Base-by-base conservation (phyloP, 2,888 invertebrate species). In the Oscheius sp. region DNA sequence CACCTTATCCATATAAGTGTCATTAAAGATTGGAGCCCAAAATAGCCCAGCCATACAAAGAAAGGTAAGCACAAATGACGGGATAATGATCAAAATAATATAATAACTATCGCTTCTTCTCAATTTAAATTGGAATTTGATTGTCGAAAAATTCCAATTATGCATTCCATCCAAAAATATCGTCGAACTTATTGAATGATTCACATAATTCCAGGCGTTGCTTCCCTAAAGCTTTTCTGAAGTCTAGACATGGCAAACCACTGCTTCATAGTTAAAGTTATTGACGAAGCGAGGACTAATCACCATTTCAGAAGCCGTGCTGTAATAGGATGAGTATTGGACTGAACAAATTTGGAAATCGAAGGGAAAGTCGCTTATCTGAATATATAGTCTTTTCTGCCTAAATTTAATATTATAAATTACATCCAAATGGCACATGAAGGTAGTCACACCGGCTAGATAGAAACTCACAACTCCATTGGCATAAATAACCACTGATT, bases 1-100 rank as follows among this genome's bases (percentile, higher is more conserved):
- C 3, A 65, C 65, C 27, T 65, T 65, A 17, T 65, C 65, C 27
- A 45, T 34, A 15, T 52, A 65, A 33, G 65, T 42, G 17, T 52
- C 52, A 25, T 27, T 27, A n/a, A 52, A 42, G 37, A 65, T 65
- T 17, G 34, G 39, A 6, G 65, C 39, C 52, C 50, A 65, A 52
- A 65, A 65, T 15, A 65, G 39, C 0, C 65, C 65, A 20, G 45
- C 52, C 34, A 65, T 37, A 17, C 42, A 34, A 10, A 65, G 65
- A 25, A 65, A 52, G 25, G 52, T 65, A 6, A 65, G 37, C 1
- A 65, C 31, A 52, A 65, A 39, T 2, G 65, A 65, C 3, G 65
- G 65, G 33, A 65, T 52, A n/a, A 65, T 52, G 3, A 65, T 33
- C 33, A 65, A 23, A 17, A 65, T 39, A n/a, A 52, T 39, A 29